Percentiles rank a stretch among this genome's conserved stretches.
Evolutionary conservation across 2,113 vertebrate species (phyloP).

Genomic region (Ifrita kowaldi): DNA sequence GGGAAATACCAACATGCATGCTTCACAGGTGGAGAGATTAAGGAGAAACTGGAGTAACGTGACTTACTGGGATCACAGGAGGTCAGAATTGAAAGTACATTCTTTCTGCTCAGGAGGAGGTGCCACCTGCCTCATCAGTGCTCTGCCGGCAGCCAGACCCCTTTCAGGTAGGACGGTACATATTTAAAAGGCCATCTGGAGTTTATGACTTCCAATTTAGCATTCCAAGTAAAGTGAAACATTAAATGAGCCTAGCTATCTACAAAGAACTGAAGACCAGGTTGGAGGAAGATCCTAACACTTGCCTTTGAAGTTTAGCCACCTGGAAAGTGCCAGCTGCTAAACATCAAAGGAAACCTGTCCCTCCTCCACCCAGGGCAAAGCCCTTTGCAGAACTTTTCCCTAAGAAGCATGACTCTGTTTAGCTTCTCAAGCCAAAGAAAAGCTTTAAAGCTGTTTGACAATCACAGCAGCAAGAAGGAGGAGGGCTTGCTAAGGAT

Average conservation of each 20-base stretch:
- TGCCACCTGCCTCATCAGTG: conserved; percentile 17
- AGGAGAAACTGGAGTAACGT: background rate
- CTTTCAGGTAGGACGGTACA: conserved; percentile 19
- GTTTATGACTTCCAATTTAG: conserved; percentile 56
- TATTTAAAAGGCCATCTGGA: conserved; percentile 57
- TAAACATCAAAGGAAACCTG: conserved; percentile 59
- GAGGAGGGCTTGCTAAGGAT: conserved; percentile 1
- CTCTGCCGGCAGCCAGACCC: background rate
- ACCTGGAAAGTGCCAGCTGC: conserved; percentile 38
- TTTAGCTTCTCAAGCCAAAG: conserved; percentile 36
- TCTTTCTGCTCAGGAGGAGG: conserved; percentile 17
- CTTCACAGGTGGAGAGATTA: conserved; percentile 2
- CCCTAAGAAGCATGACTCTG: conserved; percentile 34
- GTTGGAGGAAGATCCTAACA: conserved; percentile 39
- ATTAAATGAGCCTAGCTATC: conserved; percentile 38
- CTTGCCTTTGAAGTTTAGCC: conserved; percentile 61
- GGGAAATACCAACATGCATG: background rate
- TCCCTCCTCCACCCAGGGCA: conserved; percentile 44
- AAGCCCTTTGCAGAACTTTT: conserved; percentile 18
- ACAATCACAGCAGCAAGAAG: background rate
- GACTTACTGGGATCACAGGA: background rate
- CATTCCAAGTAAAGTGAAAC: conserved; percentile 43
- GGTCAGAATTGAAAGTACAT: conserved; percentile 19
- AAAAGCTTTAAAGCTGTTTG: conserved; percentile 35
- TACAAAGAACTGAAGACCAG: conserved; percentile 35